phyloP scores from a whole-genome alignment of 2,888 invertebrate species.

The Cosmopolites sordidus region DNA sequence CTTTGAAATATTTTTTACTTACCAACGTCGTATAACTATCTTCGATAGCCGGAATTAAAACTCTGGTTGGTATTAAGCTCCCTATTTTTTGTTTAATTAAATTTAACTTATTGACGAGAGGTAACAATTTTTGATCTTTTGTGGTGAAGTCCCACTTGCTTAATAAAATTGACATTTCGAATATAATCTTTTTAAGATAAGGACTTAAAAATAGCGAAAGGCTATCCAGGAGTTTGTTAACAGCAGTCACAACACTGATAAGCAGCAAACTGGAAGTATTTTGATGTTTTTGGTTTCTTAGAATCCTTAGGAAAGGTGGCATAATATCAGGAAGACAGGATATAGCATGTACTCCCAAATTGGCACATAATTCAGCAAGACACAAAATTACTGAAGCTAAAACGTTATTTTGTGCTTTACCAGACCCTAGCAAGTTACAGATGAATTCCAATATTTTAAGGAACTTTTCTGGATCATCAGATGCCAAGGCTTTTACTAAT shows the following conservation, averaged over 20 bases:
- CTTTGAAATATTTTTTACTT: conserved; percentile 56
- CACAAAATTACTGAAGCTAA: conserved; percentile 72
- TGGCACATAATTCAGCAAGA: conserved; percentile 72
- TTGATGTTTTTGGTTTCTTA: conserved; percentile 59
- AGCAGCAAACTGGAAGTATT: conserved; percentile 59
- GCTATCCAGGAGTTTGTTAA: conserved; percentile 78
- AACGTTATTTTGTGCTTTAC: conserved; percentile 56
- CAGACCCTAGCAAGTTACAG: conserved; percentile 57
- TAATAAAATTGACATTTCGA: conserved; percentile 57
- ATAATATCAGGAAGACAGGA: conserved; percentile 72
- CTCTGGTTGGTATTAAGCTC: conserved; percentile 63
- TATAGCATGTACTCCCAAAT: conserved; percentile 72
- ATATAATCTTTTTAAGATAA: conserved; percentile 70
- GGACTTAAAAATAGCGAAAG: conserved; percentile 81
- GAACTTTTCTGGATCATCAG: conserved; percentile 65
- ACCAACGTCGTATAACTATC: conserved; percentile 61
- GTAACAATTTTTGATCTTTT: conserved; percentile 41
- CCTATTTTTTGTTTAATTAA: conserved; percentile 66
- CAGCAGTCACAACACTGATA: conserved; percentile 71
- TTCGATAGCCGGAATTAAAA: conserved; percentile 71
- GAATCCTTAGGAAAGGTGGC: conserved; percentile 65
- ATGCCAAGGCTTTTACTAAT: conserved; percentile 69
- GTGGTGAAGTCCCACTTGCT: conserved; percentile 30
- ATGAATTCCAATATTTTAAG: conserved; percentile 64
- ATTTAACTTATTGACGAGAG: conserved; percentile 56